Conservation (phyloP, 2,888 invertebrate genomes). For the Lasioglossum pauxillum region DNA sequence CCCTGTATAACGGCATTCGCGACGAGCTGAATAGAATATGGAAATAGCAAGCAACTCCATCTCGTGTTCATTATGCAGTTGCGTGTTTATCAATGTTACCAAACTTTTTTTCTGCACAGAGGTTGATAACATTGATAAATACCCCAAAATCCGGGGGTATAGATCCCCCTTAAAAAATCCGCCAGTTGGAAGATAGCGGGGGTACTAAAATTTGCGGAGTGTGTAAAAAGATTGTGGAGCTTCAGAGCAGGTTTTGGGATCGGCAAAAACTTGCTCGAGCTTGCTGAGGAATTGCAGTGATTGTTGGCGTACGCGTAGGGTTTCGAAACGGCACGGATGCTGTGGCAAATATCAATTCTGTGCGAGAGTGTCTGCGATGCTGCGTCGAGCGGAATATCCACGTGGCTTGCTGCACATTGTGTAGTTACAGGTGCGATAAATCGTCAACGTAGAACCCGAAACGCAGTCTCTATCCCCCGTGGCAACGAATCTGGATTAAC, state of each 20-base stretch:
- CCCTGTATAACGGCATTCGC: too few species aligned
- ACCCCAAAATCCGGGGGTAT: too few species aligned
- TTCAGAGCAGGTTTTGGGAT: background rate
- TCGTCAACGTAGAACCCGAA: slow-evolving; percentile 31
- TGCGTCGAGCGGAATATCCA: slow-evolving; percentile 8
- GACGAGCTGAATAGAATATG: too few species aligned
- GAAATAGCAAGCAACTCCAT: too few species aligned
- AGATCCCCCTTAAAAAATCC: too few species aligned
- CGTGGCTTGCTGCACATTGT: background rate
- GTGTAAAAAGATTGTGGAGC: background rate
- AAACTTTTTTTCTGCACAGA: too few species aligned
- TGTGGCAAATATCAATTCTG: background rate
- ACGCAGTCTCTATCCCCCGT: slow-evolving; percentile 50
- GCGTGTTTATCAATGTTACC: too few species aligned
- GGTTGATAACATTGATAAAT: too few species aligned
- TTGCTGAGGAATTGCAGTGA: background rate
- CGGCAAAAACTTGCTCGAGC: background rate
- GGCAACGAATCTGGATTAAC: slow-evolving; percentile 71
- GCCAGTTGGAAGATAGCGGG: too few species aligned
- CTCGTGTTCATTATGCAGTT: too few species aligned
- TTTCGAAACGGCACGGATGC: background rate
- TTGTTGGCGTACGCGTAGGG: background rate
- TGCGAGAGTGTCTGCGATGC: background rate
- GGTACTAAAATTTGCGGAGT: background rate
- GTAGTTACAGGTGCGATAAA: slow-evolving; percentile 20